These are phyloP conservation scores for Champsocephalus esox DNA, from an alignment of 2,797 vertebrate genomes.

Conservation along the genomic window DNA sequence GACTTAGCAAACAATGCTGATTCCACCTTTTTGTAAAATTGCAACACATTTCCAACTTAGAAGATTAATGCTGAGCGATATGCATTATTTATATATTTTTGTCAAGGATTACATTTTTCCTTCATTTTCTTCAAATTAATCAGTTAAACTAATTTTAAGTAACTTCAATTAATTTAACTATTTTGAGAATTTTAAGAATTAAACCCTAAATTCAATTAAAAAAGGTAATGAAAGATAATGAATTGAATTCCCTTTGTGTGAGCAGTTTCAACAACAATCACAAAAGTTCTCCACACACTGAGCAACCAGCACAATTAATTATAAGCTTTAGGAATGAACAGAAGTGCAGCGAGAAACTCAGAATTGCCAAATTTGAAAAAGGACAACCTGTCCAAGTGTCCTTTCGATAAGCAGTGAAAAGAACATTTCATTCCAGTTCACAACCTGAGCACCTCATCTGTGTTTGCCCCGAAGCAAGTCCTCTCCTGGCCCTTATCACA, in stretches of 20 bases:
- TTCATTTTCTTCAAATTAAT: background rate
- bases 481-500: slow-evolving; percentile 43
- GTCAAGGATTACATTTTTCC: too few species aligned
- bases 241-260: slow-evolving; percentile 2
- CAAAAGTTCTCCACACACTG: slow-evolving; percentile 15
- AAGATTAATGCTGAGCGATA: too few species aligned
- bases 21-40: background rate
- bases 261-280: slow-evolving; percentile 20
- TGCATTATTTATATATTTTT: too few species aligned
- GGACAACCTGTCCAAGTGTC: slow-evolving; percentile 33
- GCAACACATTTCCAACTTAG: background rate
- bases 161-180: background rate
- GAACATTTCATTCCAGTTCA: slow-evolving; percentile 61
- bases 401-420: slow-evolving; percentile 51
- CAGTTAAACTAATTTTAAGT: background rate
- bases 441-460: slow-evolving; percentile 48
- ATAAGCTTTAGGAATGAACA: slow-evolving; percentile 27
- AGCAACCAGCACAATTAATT: slow-evolving; percentile 16
- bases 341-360: slow-evolving; percentile 24
- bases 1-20: background rate
- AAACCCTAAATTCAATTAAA: slow-evolving; percentile 22
- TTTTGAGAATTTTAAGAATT: background rate
- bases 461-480: slow-evolving; percentile 41
- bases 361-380: slow-evolving; percentile 59
- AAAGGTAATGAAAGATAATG: background rate